Percentiles rank a stretch among this genome's conserved stretches.
Conservation (phyloP, 2,888 invertebrate genomes). For the Ferrisia virgata region DNA sequence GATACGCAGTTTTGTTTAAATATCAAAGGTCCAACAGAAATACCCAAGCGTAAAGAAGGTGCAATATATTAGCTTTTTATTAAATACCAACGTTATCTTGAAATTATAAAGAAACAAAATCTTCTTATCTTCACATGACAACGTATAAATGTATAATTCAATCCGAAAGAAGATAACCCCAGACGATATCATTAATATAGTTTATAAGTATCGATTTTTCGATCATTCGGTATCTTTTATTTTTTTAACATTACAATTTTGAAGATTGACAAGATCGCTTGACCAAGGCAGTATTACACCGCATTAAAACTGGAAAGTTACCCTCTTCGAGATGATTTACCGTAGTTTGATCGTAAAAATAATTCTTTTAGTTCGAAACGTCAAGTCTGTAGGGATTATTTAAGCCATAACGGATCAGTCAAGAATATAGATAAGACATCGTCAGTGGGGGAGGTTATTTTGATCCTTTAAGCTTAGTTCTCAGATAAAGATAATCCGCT, state of each 20-base stretch:
- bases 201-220: background rate
- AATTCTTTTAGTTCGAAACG: constrained; percentile 29
- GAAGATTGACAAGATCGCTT: constrained; percentile 13
- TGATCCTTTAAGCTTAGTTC: constrained; percentile 41
- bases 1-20: no score
- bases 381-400: constrained; percentile 39
- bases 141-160: background rate
- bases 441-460: constrained; percentile 24
- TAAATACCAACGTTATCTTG: background rate
- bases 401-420: constrained; percentile 43
- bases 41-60: no score
- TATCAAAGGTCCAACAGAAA: background rate
- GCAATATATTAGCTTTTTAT: no score
- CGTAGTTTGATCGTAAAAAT: constrained; percentile 23
- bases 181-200: background rate
- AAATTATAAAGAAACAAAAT: background rate
- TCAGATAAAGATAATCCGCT: constrained; percentile 46
- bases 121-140: background rate
- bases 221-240: background rate
- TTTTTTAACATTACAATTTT: constrained; percentile 18
- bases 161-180: no score
- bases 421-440: constrained; percentile 35
- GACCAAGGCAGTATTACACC: background rate
- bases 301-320: constrained; percentile 13
- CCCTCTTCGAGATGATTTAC: constrained; percentile 27